These are phyloP conservation scores for Athene cunicularia DNA, from an alignment of 2,113 vertebrate genomes.

Conservation along the genomic window DNA sequence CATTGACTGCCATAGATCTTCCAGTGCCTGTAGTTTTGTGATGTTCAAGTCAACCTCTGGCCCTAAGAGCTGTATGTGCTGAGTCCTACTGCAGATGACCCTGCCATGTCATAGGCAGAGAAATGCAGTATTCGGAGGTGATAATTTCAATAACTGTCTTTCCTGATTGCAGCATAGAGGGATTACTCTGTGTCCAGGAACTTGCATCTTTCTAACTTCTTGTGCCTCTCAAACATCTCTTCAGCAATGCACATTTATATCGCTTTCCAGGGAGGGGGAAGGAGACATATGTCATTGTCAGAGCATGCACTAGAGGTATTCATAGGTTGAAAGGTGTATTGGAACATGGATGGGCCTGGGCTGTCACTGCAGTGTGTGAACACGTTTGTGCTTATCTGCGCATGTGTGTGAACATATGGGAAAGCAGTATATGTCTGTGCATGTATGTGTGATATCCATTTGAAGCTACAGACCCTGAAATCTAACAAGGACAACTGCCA, in stretches of 20 bases:
- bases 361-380: background rate
- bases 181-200: background rate
- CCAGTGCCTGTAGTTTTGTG: background rate
- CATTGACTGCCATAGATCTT: too few species aligned
- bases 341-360: fast-evolving
- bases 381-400: background rate
- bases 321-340: background rate
- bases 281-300: fast-evolving
- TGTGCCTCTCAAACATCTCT: background rate
- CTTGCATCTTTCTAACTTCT: background rate
- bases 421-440: background rate
- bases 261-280: background rate
- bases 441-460: background rate
- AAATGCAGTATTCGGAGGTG: fast-evolving
- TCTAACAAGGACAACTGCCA: background rate
- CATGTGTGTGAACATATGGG: background rate
- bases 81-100: background rate
- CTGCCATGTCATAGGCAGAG: background rate
- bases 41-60: background rate
- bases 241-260: fast-evolving
- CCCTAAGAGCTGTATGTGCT: background rate
- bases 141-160: background rate
- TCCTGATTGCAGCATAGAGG: fast-evolving
- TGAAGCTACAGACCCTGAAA: background rate
- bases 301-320: fast-evolving